These are phyloP conservation scores for Ridgeia piscesae DNA, from an alignment of 1,140 invertebrate species.

Conservation along the genomic window DNA sequence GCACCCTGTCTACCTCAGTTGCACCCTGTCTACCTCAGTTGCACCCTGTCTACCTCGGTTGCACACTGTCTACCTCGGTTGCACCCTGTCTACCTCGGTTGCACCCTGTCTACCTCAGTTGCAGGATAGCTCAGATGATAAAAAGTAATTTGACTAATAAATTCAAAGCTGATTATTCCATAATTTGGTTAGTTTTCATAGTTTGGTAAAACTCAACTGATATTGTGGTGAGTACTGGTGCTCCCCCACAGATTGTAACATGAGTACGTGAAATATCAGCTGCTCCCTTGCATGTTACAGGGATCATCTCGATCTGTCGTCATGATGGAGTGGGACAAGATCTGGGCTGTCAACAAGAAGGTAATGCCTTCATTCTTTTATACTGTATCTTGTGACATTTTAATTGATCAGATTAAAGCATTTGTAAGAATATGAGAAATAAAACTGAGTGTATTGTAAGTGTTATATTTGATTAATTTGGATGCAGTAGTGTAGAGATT, in stretches of 20 bases:
- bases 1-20: no score
- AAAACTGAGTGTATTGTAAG: no score
- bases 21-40: no score
- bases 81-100: no score
- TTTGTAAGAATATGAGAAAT: not conserved
- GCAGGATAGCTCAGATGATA: no score
- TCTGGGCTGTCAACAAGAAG: slow-evolving; percentile 99
- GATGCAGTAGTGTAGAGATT: not conserved
- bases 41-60: no score
- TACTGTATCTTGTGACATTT: not conserved
- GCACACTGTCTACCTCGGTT: no score
- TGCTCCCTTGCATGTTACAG: slow-evolving; percentile 32
- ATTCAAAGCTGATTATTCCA: not conserved
- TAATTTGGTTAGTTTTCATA: not conserved
- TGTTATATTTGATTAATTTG: not conserved
- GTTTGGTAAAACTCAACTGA: not conserved
- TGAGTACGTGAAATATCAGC: not conserved
- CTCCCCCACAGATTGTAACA: not conserved
- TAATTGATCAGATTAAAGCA: not conserved
- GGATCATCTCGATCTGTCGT: slow-evolving; percentile 96
- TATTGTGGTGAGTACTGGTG: not conserved
- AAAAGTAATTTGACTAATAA: no score
- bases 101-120: no score
- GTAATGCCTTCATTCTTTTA: slow-evolving; percentile 52
- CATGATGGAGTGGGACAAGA: slow-evolving; percentile 99